phyloP scores from a whole-genome alignment of 2,113 vertebrate genomes.

The Tursiops truncatus region DNA sequence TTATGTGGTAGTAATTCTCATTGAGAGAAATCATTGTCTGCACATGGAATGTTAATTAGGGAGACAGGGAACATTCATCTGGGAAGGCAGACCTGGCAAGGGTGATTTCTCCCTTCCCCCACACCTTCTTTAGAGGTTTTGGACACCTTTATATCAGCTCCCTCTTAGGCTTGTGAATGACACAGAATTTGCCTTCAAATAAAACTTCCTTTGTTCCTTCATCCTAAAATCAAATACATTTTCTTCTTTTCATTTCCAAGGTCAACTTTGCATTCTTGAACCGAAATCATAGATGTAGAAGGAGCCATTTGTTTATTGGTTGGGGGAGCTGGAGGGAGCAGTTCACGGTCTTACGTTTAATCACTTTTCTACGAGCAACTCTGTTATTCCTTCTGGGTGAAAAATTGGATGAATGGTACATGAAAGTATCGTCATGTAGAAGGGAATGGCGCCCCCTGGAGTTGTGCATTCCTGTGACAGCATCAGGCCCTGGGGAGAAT shows the following conservation, averaged over 20 bases:
- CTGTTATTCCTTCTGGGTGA: background rate
- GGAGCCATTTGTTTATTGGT: conserved; percentile 21
- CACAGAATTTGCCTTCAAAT: conserved; percentile 44
- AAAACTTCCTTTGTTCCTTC: conserved; percentile 37
- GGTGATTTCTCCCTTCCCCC: conserved; percentile 22
- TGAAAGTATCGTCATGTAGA: background rate
- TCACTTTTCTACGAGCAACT: background rate
- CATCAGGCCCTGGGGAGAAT: background rate
- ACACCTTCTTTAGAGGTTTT: conserved; percentile 48
- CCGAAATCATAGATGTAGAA: conserved; percentile 3
- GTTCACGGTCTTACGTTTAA: background rate
- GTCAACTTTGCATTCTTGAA: conserved; percentile 41
- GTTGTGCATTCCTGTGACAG: background rate
- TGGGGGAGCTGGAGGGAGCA: too few species aligned
- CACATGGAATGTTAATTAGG: conserved; percentile 45
- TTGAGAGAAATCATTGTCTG: conserved; percentile 42
- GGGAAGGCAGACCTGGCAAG: conserved; percentile 42
- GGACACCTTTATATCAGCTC: conserved; percentile 14
- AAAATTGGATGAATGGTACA: background rate
- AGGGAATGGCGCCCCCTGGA: background rate
- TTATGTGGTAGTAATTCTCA: conserved; percentile 48
- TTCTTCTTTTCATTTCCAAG: conserved; percentile 30
- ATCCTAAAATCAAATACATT: conserved; percentile 58
- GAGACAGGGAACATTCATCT: conserved; percentile 29
- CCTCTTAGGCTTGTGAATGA: conserved; percentile 32